These are phyloP conservation scores for Beris chalybata DNA, from an alignment of 2,888 invertebrate genomes.

Conservation along the genomic window DNA sequence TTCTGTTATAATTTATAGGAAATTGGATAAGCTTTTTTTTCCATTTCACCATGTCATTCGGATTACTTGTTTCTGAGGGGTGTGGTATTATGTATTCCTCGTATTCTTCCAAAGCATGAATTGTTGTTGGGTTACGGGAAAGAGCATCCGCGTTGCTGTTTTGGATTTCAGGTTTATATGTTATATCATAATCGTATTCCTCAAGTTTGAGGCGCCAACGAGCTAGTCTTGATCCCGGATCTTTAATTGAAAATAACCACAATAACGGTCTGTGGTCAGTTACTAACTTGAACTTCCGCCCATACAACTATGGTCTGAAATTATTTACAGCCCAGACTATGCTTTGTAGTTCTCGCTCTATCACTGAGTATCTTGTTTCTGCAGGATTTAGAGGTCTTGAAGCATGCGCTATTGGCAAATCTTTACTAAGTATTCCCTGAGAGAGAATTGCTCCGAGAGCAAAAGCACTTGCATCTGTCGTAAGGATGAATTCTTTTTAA, in stretches of 20 bases:
- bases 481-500: conserved; percentile 43
- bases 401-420: conserved; percentile 42
- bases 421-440: conserved; percentile 42
- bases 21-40: too few species aligned
- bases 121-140: neutral
- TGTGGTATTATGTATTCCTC: too few species aligned
- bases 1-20: too few species aligned
- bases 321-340: conserved; percentile 47
- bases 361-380: conserved; percentile 42
- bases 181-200: conserved; percentile 25
- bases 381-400: conserved; percentile 42
- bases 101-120: too few species aligned
- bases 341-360: conserved; percentile 47
- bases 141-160: conserved; percentile 27
- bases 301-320: conserved; percentile 48
- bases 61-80: too few species aligned
- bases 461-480: conserved; percentile 44
- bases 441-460: conserved; percentile 44
- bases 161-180: conserved; percentile 14
- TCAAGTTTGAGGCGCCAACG: conserved; percentile 31
- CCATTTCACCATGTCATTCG: too few species aligned
- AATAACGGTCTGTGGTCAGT: conserved; percentile 51
- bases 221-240: conserved; percentile 26
- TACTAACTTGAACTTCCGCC: conserved; percentile 47
- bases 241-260: conserved; percentile 42